Evolutionary conservation across 2,888 invertebrate genomes (phyloP).

Genomic region (Cheilosia vulpina): DNA sequence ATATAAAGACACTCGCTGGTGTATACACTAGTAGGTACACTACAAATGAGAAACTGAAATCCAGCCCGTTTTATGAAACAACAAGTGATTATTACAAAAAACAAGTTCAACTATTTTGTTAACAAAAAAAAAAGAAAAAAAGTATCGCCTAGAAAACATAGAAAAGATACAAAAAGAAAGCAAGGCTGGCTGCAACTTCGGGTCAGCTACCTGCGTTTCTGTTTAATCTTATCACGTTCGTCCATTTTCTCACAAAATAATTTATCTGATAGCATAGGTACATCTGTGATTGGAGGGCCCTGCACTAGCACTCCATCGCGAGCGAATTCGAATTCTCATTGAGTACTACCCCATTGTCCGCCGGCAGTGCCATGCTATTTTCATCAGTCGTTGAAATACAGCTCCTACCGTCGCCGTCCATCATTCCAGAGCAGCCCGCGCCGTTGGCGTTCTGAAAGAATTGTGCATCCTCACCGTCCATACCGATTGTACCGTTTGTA

Average conservation of each 20-base stretch:
- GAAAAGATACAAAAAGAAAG: neutral
- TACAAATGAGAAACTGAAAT: constrained; percentile 16
- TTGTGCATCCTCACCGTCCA: constrained; percentile 77
- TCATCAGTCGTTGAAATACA: constrained; percentile 79
- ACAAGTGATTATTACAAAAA: constrained; percentile 19
- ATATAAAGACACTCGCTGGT: constrained; percentile 34
- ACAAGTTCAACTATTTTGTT: constrained; percentile 9
- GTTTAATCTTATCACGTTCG: constrained; percentile 28
- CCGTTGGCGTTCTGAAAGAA: constrained; percentile 76
- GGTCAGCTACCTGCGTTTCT: constrained; percentile 4
- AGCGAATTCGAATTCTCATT: constrained; percentile 84
- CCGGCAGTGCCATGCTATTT: constrained; percentile 81
- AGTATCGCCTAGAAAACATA: constrained; percentile 15
- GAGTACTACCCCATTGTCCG: constrained; percentile 81
- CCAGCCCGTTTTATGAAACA: constrained; percentile 9
- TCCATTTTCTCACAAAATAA: constrained; percentile 51
- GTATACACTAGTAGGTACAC: constrained; percentile 10
- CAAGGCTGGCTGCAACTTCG: neutral
- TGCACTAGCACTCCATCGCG: constrained; percentile 83
- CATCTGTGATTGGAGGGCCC: constrained; percentile 63
- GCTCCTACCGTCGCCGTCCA: constrained; percentile 37
- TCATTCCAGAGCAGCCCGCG: constrained; percentile 64
- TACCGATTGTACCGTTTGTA: constrained; percentile 78
- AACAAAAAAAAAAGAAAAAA: constrained; percentile 31
- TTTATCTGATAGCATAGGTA: constrained; percentile 66